Base-by-base conservation (phyloP, 2,888 invertebrate species). In the Galeruca laticollis region DNA sequence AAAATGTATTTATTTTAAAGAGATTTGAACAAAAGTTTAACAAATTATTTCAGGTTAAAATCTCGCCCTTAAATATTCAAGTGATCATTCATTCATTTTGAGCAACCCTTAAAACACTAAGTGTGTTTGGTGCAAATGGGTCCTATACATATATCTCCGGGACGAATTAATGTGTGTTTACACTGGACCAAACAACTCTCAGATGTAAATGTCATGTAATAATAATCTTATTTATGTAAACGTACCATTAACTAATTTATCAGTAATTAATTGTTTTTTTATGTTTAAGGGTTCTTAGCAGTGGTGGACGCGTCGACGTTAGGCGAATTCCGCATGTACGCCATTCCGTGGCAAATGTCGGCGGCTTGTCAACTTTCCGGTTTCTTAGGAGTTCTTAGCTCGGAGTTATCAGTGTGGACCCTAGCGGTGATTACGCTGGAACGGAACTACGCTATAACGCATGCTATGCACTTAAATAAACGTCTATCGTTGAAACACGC, bases 321-420 rank as follows among this genome's bases (percentile, higher is more conserved):
- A 70, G 98, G 98, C 26, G 96, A 97, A 86, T 99, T 98, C 87
- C 93, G 97, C 77, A 95, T 94, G 89, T 96, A 96, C 86, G 98
- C 98, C 15, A 97, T 99, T 75, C 93, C 94, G 0, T 99, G 99
- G 98, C 99, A 99, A 88, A 94, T 95, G 92, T 96, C 96, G 33
- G 89, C 92, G 43, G 95, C 95, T 31, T 99, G 98, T 86, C 94
- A 96, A 82, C 88, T 97, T 59, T 97, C 98, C 1, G 99, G 99
- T 33, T 98, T 98, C 84, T 88, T 99, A 57, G 97, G 97, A 6
- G 97, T 98, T 37, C 88, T 98, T 21, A 96, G 96, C 75, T 95
- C 96, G 0, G 98, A 98, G 86, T 87, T 99, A 69, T 96, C 96
- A 43, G 98, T 99, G 51, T 98, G 94, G 87, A 98, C 98, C 2